Conservation (phyloP, 1,140 invertebrate species). For the Aphaenogaster rudis region DNA sequence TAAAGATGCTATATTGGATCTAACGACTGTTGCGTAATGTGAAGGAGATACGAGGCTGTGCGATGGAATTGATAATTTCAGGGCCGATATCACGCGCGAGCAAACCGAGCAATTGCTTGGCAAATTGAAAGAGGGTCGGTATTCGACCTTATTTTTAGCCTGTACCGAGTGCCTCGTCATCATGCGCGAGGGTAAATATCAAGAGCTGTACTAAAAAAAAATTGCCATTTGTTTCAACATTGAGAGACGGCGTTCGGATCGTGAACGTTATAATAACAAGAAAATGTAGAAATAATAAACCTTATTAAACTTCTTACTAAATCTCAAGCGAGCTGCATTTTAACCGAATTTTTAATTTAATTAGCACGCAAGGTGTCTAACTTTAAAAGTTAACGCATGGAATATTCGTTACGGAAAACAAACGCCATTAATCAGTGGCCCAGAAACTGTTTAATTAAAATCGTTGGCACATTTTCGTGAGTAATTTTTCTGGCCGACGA, state of each 20-base stretch:
- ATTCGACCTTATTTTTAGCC: slow-evolving; percentile 49
- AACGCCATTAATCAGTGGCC: not conserved
- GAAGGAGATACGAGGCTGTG: slow-evolving; percentile 33
- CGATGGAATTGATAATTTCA: slow-evolving; percentile 58
- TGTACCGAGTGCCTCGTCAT: not conserved
- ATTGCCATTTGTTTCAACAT: slow-evolving; percentile 19
- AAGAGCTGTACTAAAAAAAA: not conserved
- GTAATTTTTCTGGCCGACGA: not conserved
- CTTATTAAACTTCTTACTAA: not conserved
- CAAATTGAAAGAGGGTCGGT: slow-evolving; percentile 49
- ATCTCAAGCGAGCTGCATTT: not conserved
- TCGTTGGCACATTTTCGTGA: slow-evolving; percentile 4
- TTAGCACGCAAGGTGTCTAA: not conserved
- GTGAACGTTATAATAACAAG: not conserved
- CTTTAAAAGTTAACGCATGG: not conserved
- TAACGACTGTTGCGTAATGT: slow-evolving; percentile 27
- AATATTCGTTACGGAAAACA: not conserved
- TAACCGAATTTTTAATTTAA: not conserved
- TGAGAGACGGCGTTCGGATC: not conserved
- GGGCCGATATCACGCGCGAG: slow-evolving; percentile 39
- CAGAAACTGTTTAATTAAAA: slow-evolving; percentile 11
- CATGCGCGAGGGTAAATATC: slow-evolving; percentile 5
- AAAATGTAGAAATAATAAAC: not conserved
- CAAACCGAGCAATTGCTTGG: slow-evolving; percentile 36
- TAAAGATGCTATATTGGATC: slow-evolving; percentile 9